Percentiles rank a stretch among this genome's conserved stretches.
Conservation (phyloP, 2,888 invertebrate species). For the Scelioninae gen. 1 region DNA sequence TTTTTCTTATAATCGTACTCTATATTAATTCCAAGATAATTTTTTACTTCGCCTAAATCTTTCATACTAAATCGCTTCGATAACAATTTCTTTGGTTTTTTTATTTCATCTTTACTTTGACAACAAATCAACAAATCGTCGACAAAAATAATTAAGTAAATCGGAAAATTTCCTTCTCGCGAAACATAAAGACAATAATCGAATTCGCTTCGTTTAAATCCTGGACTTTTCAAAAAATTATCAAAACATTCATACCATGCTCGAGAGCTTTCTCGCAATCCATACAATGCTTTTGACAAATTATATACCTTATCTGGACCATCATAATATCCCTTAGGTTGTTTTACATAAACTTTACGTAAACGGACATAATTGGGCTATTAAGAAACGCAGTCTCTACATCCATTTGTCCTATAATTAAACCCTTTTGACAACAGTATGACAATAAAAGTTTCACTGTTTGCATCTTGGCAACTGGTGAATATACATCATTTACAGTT, state of each 20-base stretch:
- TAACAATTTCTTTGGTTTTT: no score
- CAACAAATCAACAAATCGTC: conserved; percentile 31
- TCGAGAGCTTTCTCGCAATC: conserved; percentile 70
- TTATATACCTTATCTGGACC: conserved; percentile 50
- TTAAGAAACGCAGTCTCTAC: conserved; percentile 68
- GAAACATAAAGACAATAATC: conserved; percentile 8
- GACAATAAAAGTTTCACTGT: conserved; percentile 23
- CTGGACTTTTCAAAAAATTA: conserved; percentile 59
- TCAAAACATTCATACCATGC: conserved; percentile 71
- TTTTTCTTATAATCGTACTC: no score
- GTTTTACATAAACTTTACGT: conserved; percentile 61
- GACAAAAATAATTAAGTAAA: conserved; percentile 14
- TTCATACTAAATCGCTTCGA: no score
- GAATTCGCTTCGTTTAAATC: conserved; percentile 42
- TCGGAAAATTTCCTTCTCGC: neutral
- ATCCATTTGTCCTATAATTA: conserved; percentile 59
- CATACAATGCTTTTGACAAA: conserved; percentile 70
- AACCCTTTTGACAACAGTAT: conserved; percentile 37
- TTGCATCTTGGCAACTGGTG: conserved; percentile 16
- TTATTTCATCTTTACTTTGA: conserved; percentile 31
- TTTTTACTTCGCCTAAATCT: no score
- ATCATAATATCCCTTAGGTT: conserved; percentile 60
- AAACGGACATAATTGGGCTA: conserved; percentile 46
- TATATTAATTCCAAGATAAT: no score
- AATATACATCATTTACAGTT: neutral